Evolutionary conservation across 2,113 vertebrate genomes (phyloP), one percentile per base, ranked within the genome.

Genomic region (Heloderma charlesbogerti): DNA sequence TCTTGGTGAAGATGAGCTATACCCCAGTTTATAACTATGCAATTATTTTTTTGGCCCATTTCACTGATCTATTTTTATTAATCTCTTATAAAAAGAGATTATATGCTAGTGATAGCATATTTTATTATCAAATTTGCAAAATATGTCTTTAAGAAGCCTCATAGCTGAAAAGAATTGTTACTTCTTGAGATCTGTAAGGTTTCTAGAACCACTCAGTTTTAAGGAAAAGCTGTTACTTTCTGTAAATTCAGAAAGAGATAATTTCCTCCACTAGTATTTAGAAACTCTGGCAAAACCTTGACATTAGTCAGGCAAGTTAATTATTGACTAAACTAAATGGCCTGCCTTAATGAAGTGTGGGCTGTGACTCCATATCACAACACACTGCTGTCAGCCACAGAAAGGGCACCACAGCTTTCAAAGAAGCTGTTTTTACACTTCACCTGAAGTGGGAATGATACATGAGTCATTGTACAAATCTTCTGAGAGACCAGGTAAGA

Each of bases 141-240:
- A 95, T 88, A 51, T 92, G 89, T 71, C 83, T 87, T 93, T 94
- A 93, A 94, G 94, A 84, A 77, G 91, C 94, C 95, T 96, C 95
- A 93, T 95, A 89, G 91, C 94, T 95, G 87, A 94, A 94, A 90
- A 90, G 3, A 78, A 5, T 40, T 22, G 66, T 89, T 88, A 87
- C 54, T 51, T 82, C 89, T 87, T 5, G 37, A 1, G 63, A 92
- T 89, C 57, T 25, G 37, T 85, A 92, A 54, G 45, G n/a, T 79
- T 79, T 69, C 74, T 78, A 20, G 5, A 54, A 82, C 18, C 10
- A 80, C 48, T 74, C 27, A 74, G n/a, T 60, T 72, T 89, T 83
- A 43, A 60, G 69, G 2, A 29, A 10, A 67, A 7, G 37, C n/a
- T 10, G 48, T 80, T 85, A 67, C 82, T 81, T 83, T 89, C 63